phyloP scores from a whole-genome alignment of 2,113 vertebrate genomes.

The Catharus minimus region DNA sequence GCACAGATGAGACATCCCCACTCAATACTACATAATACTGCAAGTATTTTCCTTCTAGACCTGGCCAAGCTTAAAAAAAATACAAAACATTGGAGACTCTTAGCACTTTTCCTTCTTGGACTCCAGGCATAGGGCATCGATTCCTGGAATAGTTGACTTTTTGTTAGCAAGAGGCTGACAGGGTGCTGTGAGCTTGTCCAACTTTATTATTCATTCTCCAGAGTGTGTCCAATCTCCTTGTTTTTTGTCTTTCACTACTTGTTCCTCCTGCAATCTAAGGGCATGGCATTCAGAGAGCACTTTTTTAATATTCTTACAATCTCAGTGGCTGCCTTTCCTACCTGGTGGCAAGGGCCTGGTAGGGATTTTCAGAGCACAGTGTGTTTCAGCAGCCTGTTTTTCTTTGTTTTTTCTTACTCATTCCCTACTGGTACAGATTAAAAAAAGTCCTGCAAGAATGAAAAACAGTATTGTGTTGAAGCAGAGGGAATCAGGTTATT shows the following conservation, averaged over 20 bases:
- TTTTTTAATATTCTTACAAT: background rate
- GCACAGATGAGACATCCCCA: background rate
- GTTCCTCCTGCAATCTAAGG: background rate
- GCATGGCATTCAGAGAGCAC: background rate
- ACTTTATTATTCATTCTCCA: background rate
- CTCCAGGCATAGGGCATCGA: background rate
- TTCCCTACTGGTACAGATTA: background rate
- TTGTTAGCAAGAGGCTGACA: background rate
- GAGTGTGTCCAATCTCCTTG: background rate
- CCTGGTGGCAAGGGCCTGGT: background rate
- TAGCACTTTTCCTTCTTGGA: background rate
- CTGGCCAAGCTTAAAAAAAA: background rate
- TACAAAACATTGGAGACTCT: background rate
- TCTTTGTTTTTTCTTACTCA: background rate
- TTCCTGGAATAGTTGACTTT: background rate
- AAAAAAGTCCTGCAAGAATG: background rate
- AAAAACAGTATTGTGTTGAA: background rate
- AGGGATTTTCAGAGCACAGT: background rate
- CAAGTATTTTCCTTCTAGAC: background rate
- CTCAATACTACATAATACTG: background rate
- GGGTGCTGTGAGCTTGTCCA: background rate
- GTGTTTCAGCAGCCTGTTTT: background rate
- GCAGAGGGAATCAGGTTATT: background rate
- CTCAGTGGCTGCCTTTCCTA: background rate
- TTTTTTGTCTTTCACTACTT: background rate